phyloP scores from a whole-genome alignment of 1,140 invertebrate genomes.

The Melitaea cinxia region DNA sequence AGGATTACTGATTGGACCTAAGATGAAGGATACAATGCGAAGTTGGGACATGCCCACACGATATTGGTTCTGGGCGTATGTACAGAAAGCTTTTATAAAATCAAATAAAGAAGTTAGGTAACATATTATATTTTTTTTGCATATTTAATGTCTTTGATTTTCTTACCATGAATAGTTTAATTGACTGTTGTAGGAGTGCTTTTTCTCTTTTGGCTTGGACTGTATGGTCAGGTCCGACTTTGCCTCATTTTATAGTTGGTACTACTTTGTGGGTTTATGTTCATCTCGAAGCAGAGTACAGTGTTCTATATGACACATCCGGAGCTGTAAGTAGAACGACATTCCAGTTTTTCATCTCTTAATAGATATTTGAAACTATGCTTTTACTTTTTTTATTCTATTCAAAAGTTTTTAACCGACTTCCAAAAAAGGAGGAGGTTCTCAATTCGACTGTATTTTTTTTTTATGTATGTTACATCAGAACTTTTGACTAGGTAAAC shows the following conservation, averaged over 20 bases:
- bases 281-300: constrained; percentile 62
- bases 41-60: constrained; percentile 69
- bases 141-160: background rate
- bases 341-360: constrained; percentile 7
- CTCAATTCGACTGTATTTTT: too few species aligned
- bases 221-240: constrained; percentile 58
- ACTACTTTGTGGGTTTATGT: constrained; percentile 64
- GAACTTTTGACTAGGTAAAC: too few species aligned
- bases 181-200: constrained; percentile 52
- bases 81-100: constrained; percentile 58
- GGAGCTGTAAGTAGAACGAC: constrained; percentile 44
- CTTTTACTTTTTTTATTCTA: too few species aligned
- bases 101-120: constrained; percentile 68
- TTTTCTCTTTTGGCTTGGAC: constrained; percentile 65
- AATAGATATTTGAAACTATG: too few species aligned
- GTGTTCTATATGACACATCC: constrained; percentile 46
- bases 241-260: constrained; percentile 58
- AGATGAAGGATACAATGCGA: constrained; percentile 62
- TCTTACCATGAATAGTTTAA: background rate
- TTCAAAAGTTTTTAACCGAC: too few species aligned
- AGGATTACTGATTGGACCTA: constrained; percentile 60
- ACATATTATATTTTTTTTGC: background rate
- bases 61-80: constrained; percentile 70
- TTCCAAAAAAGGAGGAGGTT: too few species aligned
- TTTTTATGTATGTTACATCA: too few species aligned